Evolutionary conservation across 64 coral and sea anemone genomes (phyloP), one percentile per base, ranked within the genome.

Genomic region (Stylophora pistillata): DNA sequence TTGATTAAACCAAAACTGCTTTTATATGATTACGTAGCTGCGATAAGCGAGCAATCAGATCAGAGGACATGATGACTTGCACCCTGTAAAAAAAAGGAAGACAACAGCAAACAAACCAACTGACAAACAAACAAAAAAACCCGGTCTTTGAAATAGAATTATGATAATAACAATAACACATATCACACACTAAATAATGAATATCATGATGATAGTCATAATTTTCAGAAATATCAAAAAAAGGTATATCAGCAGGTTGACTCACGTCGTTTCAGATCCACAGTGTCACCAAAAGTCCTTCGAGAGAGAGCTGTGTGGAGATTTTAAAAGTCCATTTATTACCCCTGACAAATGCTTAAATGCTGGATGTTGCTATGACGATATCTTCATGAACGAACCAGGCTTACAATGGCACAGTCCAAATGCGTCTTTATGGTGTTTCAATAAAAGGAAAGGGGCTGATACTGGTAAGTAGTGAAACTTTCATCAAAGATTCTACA

Each of bases 321-420:
- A 86, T 13, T 25, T 97, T 13, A n/a, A 57, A 57, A 88, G 87
- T 15, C 95, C 95, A 13, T 90, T 76, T 26, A 58, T 97, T 47
- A 90, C 91, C 27, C 95, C 95, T 30, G 56, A 97, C 21, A 52
- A 87, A 73, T 97, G 95, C 60, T 13, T 97, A 15, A 80, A 89
- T 7, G 91, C 91, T 26, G 89, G 86, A 30, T 97, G 95, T 97
- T 97, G 95, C 74, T 97, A 92, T 87, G 90, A 92, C 73, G 90
- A 92, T 61, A 71, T 92, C 5, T 92, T 87, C 71, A 77, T 70
- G 58, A 55, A 76, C 32, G 90, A 92, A 53, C 90, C 82, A 17
- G 60, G 18, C 10, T 52, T 92, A 15, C 61, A 31, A 17, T 78
- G 71, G 73, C 66, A 92, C 90, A 74, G 30, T 58, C 30, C 12